A percentile compares a stretch with the other conserved stretches of the same genome.
Conservation (phyloP, 2,113 vertebrate genomes). For the Asarcornis scutulata region DNA sequence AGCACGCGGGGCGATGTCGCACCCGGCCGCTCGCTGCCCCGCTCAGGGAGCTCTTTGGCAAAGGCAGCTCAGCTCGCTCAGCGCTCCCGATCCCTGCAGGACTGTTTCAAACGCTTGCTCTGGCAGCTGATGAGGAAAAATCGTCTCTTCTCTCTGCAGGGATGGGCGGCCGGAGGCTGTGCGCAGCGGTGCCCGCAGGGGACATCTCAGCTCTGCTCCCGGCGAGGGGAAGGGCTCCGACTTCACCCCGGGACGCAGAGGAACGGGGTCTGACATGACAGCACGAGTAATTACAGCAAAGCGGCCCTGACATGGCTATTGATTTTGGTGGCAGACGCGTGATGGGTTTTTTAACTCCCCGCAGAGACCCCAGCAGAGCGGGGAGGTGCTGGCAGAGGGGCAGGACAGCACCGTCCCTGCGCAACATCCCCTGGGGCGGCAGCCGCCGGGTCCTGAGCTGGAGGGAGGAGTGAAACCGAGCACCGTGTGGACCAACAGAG, state of each 20-base stretch:
- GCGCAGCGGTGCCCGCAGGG: neutral
- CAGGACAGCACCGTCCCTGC: no score
- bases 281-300: neutral
- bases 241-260: rapidly evolving
- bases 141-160: neutral
- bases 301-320: neutral
- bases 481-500: neutral
- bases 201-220: neutral
- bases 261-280: neutral
- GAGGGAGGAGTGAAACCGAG: neutral
- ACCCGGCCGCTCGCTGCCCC: neutral
- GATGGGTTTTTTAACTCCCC: neutral
- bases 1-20: rapidly evolving
- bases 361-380: neutral
- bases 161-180: rapidly evolving
- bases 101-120: neutral
- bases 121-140: neutral
- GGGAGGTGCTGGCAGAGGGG: neutral
- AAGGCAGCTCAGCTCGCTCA: neutral
- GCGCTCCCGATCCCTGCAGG: neutral
- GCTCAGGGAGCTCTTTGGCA: no score
- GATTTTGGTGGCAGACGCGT: neutral
- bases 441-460: neutral
- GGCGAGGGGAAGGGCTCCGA: neutral
- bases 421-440: neutral